A percentile compares a stretch with the other conserved stretches of the same genome.
These are phyloP conservation scores for Heterodera schachtii DNA, from an alignment of 1,140 invertebrate species.

Conservation along the genomic window DNA sequence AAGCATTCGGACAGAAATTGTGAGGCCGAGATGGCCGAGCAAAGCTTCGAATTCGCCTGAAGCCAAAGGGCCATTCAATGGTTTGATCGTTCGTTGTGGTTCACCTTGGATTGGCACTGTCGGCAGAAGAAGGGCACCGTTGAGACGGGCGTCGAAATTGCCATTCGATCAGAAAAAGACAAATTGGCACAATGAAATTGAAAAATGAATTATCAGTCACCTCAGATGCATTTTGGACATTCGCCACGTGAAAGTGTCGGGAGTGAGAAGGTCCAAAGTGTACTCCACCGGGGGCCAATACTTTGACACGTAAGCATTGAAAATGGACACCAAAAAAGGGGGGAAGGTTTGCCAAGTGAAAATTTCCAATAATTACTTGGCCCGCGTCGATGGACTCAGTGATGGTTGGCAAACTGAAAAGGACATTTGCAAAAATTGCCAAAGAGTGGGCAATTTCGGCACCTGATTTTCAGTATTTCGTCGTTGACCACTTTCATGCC, in stretches of 20 bases:
- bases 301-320: slow-evolving; percentile 63
- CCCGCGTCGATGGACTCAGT: slow-evolving; percentile 62
- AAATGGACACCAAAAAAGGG: slow-evolving; percentile 58
- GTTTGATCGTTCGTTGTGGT: neutral
- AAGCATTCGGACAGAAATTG: slow-evolving; percentile 61
- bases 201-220: slow-evolving; percentile 38
- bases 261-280: slow-evolving; percentile 56
- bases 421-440: neutral
- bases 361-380: slow-evolving; percentile 49
- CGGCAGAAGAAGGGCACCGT: slow-evolving; percentile 58
- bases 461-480: slow-evolving; percentile 58
- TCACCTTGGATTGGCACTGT: slow-evolving; percentile 62
- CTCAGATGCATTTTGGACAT: slow-evolving; percentile 65
- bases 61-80: neutral
- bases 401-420: slow-evolving; percentile 57
- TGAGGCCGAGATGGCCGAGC: slow-evolving; percentile 58
- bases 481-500: slow-evolving; percentile 66
- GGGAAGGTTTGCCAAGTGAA: neutral
- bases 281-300: slow-evolving; percentile 65
- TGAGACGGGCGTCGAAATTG: slow-evolving; percentile 61
- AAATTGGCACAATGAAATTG: slow-evolving; percentile 16
- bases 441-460: neutral
- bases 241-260: slow-evolving; percentile 63
- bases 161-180: slow-evolving; percentile 53
- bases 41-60: slow-evolving; percentile 57